These are phyloP conservation scores for Arothron firmamentum DNA, from an alignment of 2,113 vertebrate genomes.

Conservation along the genomic window DNA sequence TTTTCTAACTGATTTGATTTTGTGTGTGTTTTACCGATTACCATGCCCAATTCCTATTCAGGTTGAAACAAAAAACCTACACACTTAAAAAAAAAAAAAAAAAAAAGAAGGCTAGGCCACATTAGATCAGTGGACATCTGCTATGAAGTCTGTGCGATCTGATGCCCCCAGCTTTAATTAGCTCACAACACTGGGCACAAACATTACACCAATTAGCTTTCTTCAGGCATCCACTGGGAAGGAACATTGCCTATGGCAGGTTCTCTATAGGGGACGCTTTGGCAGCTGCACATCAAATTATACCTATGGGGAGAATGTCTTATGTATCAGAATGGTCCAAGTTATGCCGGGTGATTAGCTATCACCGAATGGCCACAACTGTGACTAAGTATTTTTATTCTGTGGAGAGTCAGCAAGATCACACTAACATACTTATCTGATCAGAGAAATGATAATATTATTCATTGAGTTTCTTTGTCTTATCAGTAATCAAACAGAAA, in stretches of 20 bases:
- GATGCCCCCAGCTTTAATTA: slow-evolving; percentile 62
- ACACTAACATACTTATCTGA: too few relatives aligned
- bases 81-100: not conserved
- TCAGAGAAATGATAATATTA: too few relatives aligned
- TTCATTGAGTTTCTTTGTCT: too few relatives aligned
- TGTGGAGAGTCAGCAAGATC: slow-evolving; percentile 26
- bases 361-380: slow-evolving; percentile 19
- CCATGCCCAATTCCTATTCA: too few relatives aligned
- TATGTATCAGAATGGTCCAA: slow-evolving; percentile 46
- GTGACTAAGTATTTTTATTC: slow-evolving; percentile 29
- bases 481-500: too few relatives aligned
- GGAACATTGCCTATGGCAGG: slow-evolving; percentile 53
- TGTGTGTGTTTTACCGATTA: too few relatives aligned
- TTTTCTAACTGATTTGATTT: not conserved
- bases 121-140: slow-evolving; percentile 35
- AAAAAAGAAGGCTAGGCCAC: slow-evolving; percentile 1
- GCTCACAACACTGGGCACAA: slow-evolving; percentile 52
- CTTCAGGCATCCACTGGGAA: slow-evolving; percentile 54
- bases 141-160: slow-evolving; percentile 36
- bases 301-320: slow-evolving; percentile 60
- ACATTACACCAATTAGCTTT: slow-evolving; percentile 67
- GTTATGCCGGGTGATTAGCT: slow-evolving; percentile 55
- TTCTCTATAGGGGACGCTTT: slow-evolving; percentile 64
- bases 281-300: slow-evolving; percentile 67
- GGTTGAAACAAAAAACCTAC: not conserved